Evolutionary conservation across 2,797 vertebrate species (phyloP).

Genomic region (Danionella dracula): DNA sequence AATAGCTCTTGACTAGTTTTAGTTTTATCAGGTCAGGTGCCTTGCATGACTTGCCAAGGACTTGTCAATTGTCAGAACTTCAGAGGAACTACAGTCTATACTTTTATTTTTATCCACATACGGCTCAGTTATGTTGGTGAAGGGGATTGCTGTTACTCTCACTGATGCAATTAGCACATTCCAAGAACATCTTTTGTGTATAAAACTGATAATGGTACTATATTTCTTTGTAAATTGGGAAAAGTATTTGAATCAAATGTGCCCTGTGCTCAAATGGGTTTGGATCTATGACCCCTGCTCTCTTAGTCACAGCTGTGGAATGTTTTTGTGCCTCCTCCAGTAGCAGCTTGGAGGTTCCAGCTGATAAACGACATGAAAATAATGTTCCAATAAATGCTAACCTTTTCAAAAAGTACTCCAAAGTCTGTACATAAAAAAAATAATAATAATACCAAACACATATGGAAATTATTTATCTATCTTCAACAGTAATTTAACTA

Average conservation of each 20-base stretch:
- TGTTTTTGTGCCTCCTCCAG: slow-evolving; percentile 60
- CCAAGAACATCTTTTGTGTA: slow-evolving; percentile 48
- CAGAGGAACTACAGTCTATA: slow-evolving; percentile 7
- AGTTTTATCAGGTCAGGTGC: slow-evolving; percentile 61
- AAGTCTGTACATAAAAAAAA: no score
- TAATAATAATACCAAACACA: no score
- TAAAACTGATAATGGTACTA: slow-evolving; percentile 43
- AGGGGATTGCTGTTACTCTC: slow-evolving; percentile 14
- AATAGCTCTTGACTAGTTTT: no score
- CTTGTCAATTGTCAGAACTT: slow-evolving; percentile 6
- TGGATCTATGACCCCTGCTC: slow-evolving; percentile 62
- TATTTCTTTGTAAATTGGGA: slow-evolving; percentile 42
- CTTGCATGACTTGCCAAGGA: slow-evolving; percentile 45
- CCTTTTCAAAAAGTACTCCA: no score
- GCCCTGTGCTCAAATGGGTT: slow-evolving; percentile 55
- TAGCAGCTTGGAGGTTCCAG: slow-evolving; percentile 38
- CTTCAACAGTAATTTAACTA: no score
- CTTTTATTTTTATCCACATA: slow-evolving; percentile 16
- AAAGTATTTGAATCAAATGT: slow-evolving; percentile 56
- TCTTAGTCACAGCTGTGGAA: slow-evolving; percentile 67
- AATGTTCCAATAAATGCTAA: slow-evolving; percentile 38
- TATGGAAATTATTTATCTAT: no score
- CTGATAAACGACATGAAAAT: slow-evolving; percentile 42
- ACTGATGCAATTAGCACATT: slow-evolving; percentile 44
- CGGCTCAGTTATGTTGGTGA: slow-evolving; percentile 44